phyloP scores from a whole-genome alignment of 1,140 invertebrate genomes.

The Drosophila dunni region DNA sequence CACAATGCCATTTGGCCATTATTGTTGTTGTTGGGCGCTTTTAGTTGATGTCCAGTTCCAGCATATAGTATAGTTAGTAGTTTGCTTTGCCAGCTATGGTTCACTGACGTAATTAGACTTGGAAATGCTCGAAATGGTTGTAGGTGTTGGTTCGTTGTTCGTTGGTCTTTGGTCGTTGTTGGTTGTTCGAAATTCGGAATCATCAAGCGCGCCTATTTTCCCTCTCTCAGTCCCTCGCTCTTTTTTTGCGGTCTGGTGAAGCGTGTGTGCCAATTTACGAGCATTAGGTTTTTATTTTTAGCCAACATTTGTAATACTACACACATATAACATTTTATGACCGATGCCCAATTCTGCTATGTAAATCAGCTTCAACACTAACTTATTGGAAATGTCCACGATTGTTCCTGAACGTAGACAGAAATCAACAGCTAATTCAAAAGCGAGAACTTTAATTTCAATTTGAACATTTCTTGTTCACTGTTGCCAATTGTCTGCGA shows the following conservation, averaged over 20 bases:
- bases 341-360: slow-evolving; percentile 55
- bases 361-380: slow-evolving; percentile 21
- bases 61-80: slow-evolving; percentile 33
- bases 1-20: slow-evolving; percentile 43
- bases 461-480: slow-evolving; percentile 45
- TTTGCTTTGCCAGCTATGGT: slow-evolving; percentile 20
- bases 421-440: background rate
- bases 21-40: slow-evolving; percentile 50
- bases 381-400: background rate
- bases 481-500: slow-evolving; percentile 64
- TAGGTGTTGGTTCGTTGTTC: slow-evolving; percentile 28
- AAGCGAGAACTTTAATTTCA: slow-evolving; percentile 5
- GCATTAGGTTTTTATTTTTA: slow-evolving; percentile 73
- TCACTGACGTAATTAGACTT: slow-evolving; percentile 77
- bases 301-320: slow-evolving; percentile 62
- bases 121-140: slow-evolving; percentile 43
- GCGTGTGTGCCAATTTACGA: slow-evolving; percentile 81
- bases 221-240: background rate
- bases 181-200: slow-evolving; percentile 40
- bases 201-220: slow-evolving; percentile 57
- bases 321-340: slow-evolving; percentile 48
- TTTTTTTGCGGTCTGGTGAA: slow-evolving; percentile 75
- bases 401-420: background rate
- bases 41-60: slow-evolving; percentile 50
- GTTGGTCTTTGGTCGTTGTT: slow-evolving; percentile 34